Percentiles rank a stretch among this genome's conserved stretches.
Evolutionary conservation across 1,140 invertebrate species (phyloP).

Genomic region (Dinoponera quadriceps): DNA sequence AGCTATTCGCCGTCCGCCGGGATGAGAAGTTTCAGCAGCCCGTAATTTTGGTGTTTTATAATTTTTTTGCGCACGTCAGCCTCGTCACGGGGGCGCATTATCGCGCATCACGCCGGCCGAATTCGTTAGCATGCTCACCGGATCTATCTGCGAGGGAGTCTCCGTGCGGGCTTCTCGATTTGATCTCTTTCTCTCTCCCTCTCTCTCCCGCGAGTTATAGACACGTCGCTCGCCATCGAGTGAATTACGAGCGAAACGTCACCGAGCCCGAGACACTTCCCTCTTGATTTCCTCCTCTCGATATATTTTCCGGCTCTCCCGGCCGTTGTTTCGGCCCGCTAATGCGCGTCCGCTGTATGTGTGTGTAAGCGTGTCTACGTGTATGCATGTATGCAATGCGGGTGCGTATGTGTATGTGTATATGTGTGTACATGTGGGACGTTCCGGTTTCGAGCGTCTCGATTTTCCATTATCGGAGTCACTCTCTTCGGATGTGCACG

Average conservation of each 20-base stretch:
- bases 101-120: neutral
- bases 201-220: slow-evolving; percentile 7
- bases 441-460: slow-evolving; percentile 1
- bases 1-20: neutral
- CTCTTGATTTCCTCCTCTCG: slow-evolving; percentile 1
- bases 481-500: neutral
- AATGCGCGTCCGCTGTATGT: slow-evolving; percentile 35
- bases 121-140: slow-evolving; percentile 19
- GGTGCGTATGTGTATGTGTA: too few species aligned
- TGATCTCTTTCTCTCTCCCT: neutral
- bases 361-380: too few species aligned
- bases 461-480: neutral
- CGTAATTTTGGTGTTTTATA: slow-evolving; percentile 13
- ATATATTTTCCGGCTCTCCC: slow-evolving; percentile 19
- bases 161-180: slow-evolving; percentile 8
- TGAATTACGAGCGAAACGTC: slow-evolving; percentile 43
- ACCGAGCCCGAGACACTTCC: slow-evolving; percentile 4
- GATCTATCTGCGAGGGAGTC: too few species aligned
- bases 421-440: neutral
- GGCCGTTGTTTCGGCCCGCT: slow-evolving; percentile 36
- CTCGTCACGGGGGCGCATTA: neutral
- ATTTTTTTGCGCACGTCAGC: slow-evolving; percentile 32
- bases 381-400: too few species aligned
- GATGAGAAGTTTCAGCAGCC: neutral
- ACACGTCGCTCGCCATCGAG: neutral